A percentile compares a stretch with the other conserved stretches of the same genome.
phyloP scores from a whole-genome alignment of 2,113 vertebrate genomes.

The Ammodytes marinus region DNA sequence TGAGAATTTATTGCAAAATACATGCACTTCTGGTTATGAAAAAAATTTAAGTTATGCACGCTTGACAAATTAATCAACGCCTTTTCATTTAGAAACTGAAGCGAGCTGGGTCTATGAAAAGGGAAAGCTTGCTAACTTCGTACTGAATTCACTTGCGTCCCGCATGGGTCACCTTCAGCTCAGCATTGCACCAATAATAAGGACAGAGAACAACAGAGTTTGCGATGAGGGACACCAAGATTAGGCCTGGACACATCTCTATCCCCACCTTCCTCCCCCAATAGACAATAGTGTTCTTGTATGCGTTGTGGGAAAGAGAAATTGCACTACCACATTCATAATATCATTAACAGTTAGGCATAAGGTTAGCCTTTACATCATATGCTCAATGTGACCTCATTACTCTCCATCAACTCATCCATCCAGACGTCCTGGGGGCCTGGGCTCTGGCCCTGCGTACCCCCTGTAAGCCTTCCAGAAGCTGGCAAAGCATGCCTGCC shows the following conservation, averaged over 20 bases:
- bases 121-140: conserved; percentile 15
- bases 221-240: conserved; percentile 65
- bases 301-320: conserved; percentile 63
- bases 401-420: conserved; percentile 83
- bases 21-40: conserved; percentile 54
- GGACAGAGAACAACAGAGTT: conserved; percentile 35
- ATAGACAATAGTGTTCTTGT: conserved; percentile 65
- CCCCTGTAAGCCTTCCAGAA: conserved; percentile 78
- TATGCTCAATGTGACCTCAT: conserved; percentile 86
- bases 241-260: conserved; percentile 23
- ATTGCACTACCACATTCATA: conserved; percentile 75
- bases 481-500: conserved; percentile 59
- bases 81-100: conserved; percentile 37
- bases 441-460: conserved; percentile 69
- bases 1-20: conserved; percentile 67
- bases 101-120: conserved; percentile 13
- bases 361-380: conserved; percentile 82
- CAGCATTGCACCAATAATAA: conserved; percentile 38
- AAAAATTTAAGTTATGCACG: conserved; percentile 37
- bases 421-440: conserved; percentile 77
- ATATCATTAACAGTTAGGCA: conserved; percentile 79
- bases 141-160: conserved; percentile 22
- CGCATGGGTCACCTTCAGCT: conserved; percentile 69
- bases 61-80: conserved; percentile 42
- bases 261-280: background rate